phyloP scores from a whole-genome alignment of 2,888 invertebrate genomes.

The Lasioglossum figueresi region DNA sequence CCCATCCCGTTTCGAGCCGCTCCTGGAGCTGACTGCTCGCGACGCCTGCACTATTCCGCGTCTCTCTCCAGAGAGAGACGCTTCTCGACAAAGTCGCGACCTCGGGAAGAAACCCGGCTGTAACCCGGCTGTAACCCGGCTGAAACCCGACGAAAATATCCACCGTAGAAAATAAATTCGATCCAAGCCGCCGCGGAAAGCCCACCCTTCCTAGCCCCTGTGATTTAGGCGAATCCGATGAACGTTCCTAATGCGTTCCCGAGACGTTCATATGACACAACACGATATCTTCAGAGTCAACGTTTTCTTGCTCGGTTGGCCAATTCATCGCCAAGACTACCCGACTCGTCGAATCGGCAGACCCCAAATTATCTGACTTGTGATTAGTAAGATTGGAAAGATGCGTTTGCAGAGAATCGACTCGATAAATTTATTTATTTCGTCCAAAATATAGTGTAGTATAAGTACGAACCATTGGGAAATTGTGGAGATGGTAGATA shows the following conservation, averaged over 20 bases:
- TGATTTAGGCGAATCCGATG: constrained; percentile 65
- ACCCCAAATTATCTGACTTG: neutral
- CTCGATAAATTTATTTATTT: neutral
- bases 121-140: constrained; percentile 28
- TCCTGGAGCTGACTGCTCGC: constrained; percentile 25
- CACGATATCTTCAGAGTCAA: neutral
- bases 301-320: neutral
- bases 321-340: neutral
- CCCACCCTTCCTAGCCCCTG: neutral
- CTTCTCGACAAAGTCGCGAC: constrained; percentile 34
- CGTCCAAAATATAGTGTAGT: neutral
- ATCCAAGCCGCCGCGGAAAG: constrained; percentile 48
- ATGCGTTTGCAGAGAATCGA: neutral
- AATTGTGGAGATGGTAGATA: neutral
- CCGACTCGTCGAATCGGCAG: too few species aligned
- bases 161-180: constrained; percentile 67
- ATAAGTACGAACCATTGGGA: neutral
- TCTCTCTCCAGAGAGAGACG: constrained; percentile 17
- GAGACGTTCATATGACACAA: constrained; percentile 41
- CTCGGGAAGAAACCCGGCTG: constrained; percentile 35
- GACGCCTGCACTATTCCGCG: constrained; percentile 46
- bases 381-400: neutral
- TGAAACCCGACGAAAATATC: constrained; percentile 59
- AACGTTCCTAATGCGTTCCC: constrained; percentile 50
- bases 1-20: constrained; percentile 12